Evolutionary conservation across 2,888 invertebrate species (phyloP), one percentile per base, ranked within the genome.

Genomic region (Leptothorax acervorum): DNA sequence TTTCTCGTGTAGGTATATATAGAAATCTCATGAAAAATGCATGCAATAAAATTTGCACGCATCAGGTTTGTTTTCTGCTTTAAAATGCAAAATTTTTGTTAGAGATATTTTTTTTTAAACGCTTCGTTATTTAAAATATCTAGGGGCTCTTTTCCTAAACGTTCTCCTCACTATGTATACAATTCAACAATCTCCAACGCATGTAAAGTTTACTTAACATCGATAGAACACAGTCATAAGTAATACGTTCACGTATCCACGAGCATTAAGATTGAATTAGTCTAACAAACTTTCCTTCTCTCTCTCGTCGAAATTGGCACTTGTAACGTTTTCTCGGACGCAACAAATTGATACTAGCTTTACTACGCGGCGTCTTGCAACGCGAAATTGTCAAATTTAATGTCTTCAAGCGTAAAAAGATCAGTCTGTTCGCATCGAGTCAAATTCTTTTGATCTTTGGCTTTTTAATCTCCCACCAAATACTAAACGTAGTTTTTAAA

Each of bases 191-290:
- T 75, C 35, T 35, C 23, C 11, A 53, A 55, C 51, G 23, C 23
- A 18, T 57, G 48, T 39, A 65, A 63, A 76, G 51, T 51, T 63
- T 48, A 51, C 11, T 23, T 28, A 76, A 65, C n/a, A 18, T 76
- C 39, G 18, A 31, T 31, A 62, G n/a, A 68, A 9, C 35, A 5
- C 35, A 23, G 6, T 53, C 9, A 23, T 51, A 35, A 48, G 15
- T 74, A 75, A 75, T 35, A 31, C 15, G n/a, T n/a, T 48, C 23
- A 63, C n/a, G 12, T 39, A 45, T 62, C 15, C 35, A 63, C 18
- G 18, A 42, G 31, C 12, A 31, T 60, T 31, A 18, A 39, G 23
- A 53, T 35, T 28, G 63, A 39, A 18, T 63, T 45, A 60, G 31
- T 73, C 48, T 48, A 48, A 60, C 12, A n/a, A 62, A 39, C 15